A percentile compares a stretch with the other conserved stretches of the same genome.
phyloP scores from a whole-genome alignment of 64 coral and sea anemone species.

The Pachyseris speciosa region DNA sequence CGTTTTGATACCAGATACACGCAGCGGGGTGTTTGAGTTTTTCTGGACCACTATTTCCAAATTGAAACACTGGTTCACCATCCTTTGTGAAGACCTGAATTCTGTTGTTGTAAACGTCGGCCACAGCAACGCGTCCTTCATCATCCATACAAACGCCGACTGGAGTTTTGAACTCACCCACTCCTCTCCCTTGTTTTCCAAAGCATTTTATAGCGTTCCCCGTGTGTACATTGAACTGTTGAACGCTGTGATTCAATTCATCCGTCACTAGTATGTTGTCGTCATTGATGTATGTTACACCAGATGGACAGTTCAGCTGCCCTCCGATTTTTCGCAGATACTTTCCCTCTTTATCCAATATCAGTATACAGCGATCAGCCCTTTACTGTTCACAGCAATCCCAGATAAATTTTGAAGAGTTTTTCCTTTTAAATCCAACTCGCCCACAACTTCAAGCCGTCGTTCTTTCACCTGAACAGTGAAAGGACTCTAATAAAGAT shows the following conservation, averaged over 20 bases:
- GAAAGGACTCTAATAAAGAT: background rate
- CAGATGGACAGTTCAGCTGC: background rate
- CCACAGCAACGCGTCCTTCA: slow-evolving; percentile 16
- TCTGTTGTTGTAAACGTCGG: background rate
- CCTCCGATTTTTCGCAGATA: slow-evolving; percentile 40
- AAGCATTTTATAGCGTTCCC: slow-evolving; percentile 20
- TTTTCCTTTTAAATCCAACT: background rate
- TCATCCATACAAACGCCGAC: background rate
- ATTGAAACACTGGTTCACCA: background rate
- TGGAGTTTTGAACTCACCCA: background rate
- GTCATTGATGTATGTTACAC: background rate
- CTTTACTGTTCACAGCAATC: slow-evolving; percentile 42
- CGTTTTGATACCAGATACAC: slow-evolving; percentile 11
- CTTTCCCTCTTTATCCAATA: slow-evolving; percentile 46
- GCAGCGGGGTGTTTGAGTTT: background rate
- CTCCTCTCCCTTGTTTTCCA: background rate
- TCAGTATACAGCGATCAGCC: slow-evolving; percentile 40
- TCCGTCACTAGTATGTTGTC: slow-evolving; percentile 32
- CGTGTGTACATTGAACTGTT: slow-evolving; percentile 31
- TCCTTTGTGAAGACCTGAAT: slow-evolving; percentile 30
- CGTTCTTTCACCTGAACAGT: background rate
- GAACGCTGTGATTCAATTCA: background rate
- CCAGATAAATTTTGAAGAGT: background rate
- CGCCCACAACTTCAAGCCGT: slow-evolving; percentile 1
- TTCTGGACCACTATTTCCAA: background rate